Evolutionary conservation across 2,888 invertebrate species (phyloP).

Genomic region (Melipona beecheii): DNA sequence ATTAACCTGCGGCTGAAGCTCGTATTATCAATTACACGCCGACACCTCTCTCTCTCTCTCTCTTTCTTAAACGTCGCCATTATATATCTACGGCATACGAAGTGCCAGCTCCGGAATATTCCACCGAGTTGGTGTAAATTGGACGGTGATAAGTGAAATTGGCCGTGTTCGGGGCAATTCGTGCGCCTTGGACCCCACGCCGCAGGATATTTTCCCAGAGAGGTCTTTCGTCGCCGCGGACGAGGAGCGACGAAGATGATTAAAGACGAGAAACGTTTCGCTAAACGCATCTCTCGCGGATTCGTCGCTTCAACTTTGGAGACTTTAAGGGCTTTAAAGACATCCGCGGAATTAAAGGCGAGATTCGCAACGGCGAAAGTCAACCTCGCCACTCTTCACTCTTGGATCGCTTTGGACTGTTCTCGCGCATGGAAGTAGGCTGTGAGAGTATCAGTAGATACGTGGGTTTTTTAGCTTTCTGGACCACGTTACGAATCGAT

Average conservation of each 20-base stretch:
- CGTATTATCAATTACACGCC: conserved; percentile 60
- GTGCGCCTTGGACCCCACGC: background rate
- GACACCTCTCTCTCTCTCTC: conserved; percentile 44
- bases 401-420: too few relatives aligned
- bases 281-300: background rate
- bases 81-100: background rate
- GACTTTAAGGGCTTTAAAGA: background rate
- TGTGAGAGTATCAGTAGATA: too few relatives aligned
- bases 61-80: background rate
- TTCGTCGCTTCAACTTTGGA: background rate
- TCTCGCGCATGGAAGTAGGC: too few relatives aligned
- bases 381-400: too few relatives aligned
- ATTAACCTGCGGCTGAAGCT: conserved; percentile 56
- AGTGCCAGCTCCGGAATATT: background rate
- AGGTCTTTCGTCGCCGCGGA: background rate
- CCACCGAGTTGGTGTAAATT: background rate
- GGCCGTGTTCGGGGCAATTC: background rate
- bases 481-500: too few relatives aligned
- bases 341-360: too few relatives aligned
- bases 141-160: conserved; percentile 1
- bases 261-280: background rate
- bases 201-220: background rate
- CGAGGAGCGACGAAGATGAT: background rate
- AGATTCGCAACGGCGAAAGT: too few relatives aligned
- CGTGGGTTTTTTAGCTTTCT: conserved; percentile 5